Evolutionary conservation across 2,888 invertebrate species (phyloP), one percentile per base, ranked within the genome.

Genomic region (Chloroclysta siterata): DNA sequence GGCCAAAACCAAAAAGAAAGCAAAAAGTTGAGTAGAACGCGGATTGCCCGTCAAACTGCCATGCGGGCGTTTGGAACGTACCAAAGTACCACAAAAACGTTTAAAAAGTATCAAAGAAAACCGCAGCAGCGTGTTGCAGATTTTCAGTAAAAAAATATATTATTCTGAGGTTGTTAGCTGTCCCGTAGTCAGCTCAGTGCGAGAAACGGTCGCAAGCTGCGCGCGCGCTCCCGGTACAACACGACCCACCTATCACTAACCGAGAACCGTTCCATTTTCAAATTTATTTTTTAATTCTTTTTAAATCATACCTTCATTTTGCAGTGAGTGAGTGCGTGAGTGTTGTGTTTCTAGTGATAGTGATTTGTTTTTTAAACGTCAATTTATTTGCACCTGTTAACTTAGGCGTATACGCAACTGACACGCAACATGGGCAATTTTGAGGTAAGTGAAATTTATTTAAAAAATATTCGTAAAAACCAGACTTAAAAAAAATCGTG

Each of bases 101-200:
- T 82, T 66, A 63, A 60, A 53, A 63, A 64, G 55, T 66, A 53
- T 61, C 60, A 84, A 84, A 87, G 85, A 80, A 80, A 84, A 83
- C 84, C 84, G 82, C 80, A 74, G 73, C 71, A 76, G 74, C 85
- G 85, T 86, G 82, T 84, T 81, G 84, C 82, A 74, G 82, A 88
- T 88, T 90, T 90, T 84, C 84, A 86, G 85, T 84, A 86, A 81
- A 86, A 68, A 63, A 63, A 75, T 87, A 86, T 48, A 81, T 80
- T 79, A 82, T 80, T 80, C 78, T 80, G 79, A 82, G 78, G 81
- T 80, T 72, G 77, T 87, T 86, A 82, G 85, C 79, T 81, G 85
- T 83, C 82, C 82, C 81, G 80, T 80, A 73, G 78, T 75, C 80
- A 78, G 88, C 87, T 89, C 91, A 91, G 91, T 92, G 81, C 81